phyloP scores from a whole-genome alignment of 2,888 invertebrate genomes.

The Rhynchonema sp. region DNA sequence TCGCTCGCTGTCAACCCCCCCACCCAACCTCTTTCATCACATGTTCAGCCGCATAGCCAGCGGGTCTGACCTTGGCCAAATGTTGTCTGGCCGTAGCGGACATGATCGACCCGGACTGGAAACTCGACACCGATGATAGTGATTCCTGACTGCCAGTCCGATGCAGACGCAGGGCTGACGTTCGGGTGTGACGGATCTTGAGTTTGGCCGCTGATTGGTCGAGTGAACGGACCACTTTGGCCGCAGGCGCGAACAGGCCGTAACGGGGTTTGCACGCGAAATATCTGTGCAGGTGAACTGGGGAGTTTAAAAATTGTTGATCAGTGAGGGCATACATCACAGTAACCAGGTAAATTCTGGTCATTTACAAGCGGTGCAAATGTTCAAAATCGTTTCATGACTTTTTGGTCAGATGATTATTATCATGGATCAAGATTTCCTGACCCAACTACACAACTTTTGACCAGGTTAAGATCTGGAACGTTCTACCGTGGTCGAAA shows the following conservation, averaged over 20 bases:
- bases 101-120: conserved; percentile 15
- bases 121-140: conserved; percentile 57
- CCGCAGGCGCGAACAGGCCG: conserved; percentile 76
- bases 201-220: conserved; percentile 1
- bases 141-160: conserved; percentile 51
- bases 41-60: background rate
- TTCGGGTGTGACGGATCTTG: conserved; percentile 14
- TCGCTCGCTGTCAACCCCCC: no score
- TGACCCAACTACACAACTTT: no score
- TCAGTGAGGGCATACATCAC: no score
- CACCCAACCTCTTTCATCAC: background rate
- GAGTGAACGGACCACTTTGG: conserved; percentile 41
- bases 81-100: background rate
- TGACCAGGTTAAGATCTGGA: no score
- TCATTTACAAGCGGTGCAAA: no score
- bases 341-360: no score
- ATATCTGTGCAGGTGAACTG: no score
- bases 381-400: no score
- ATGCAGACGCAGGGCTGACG: conserved; percentile 13
- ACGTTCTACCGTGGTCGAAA: no score
- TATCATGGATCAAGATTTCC: no score
- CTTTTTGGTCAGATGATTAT: no score
- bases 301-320: no score
- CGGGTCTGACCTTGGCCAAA: background rate
- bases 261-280: conserved; percentile 73